Percentiles rank a stretch among this genome's conserved stretches.
Evolutionary conservation across 23 tunicate species (phyloP).

Genomic region (Corella eumyota): DNA sequence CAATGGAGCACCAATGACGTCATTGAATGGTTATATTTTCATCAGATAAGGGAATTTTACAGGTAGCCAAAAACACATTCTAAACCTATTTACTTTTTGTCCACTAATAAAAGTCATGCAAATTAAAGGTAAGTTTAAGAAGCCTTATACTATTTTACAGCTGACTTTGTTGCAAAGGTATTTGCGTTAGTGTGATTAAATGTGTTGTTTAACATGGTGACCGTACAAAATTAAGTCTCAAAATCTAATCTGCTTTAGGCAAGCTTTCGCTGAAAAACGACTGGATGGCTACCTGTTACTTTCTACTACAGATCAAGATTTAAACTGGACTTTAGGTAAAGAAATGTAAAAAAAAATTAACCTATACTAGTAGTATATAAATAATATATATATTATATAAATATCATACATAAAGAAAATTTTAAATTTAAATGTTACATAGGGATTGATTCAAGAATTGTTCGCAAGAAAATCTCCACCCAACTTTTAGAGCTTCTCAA

Average conservation of each 20-base stretch:
- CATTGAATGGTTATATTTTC: slow-evolving; percentile 42
- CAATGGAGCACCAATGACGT: slow-evolving; percentile 49
- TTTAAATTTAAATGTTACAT: neutral
- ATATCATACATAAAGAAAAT: neutral
- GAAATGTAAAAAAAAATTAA: neutral
- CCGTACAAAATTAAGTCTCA: too few species aligned
- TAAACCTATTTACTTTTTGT: too few species aligned
- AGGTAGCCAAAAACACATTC: too few species aligned
- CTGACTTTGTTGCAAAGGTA: too few species aligned
- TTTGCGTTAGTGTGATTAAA: too few species aligned
- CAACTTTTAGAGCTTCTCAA: slow-evolving; percentile 29
- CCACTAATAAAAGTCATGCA: slow-evolving; percentile 1
- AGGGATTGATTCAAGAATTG: slow-evolving; percentile 59
- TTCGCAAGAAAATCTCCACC: slow-evolving; percentile 34
- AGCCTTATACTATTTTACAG: neutral
- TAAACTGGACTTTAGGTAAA: slow-evolving; percentile 55
- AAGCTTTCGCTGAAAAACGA: slow-evolving; percentile 43
- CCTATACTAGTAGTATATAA: neutral
- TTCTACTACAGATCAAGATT: slow-evolving; percentile 30
- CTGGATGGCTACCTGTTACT: slow-evolving; percentile 53
- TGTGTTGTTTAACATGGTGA: too few species aligned
- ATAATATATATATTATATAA: neutral
- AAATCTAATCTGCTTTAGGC: too few species aligned
- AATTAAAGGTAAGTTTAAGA: neutral
- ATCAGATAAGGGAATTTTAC: slow-evolving; percentile 48